Evolutionary conservation across 2,888 invertebrate species (phyloP).

Genomic region (Noctua janthina): DNA sequence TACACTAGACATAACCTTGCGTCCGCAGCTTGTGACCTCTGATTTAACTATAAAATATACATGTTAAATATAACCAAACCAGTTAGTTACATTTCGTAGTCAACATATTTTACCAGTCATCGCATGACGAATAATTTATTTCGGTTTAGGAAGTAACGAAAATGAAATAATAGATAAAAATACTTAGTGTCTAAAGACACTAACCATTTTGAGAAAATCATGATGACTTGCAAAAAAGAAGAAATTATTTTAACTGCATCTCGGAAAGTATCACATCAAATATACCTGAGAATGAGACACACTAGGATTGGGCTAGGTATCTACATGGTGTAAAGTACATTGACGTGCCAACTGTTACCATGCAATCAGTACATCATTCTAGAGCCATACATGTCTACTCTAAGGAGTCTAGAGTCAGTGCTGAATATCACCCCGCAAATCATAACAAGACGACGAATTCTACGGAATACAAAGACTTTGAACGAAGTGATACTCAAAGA

Average conservation of each 20-base stretch:
- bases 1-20: conserved; percentile 23
- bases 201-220: background rate
- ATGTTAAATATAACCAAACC: conserved; percentile 8
- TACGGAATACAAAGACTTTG: background rate
- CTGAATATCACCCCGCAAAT: background rate
- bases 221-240: background rate
- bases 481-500: too few species aligned
- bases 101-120: conserved; percentile 4
- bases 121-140: conserved; percentile 20
- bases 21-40: conserved; percentile 32
- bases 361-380: background rate
- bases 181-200: background rate
- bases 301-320: background rate
- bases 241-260: background rate
- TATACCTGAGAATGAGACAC: background rate
- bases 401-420: background rate
- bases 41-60: conserved; percentile 17
- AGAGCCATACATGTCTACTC: background rate
- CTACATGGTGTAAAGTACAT: background rate
- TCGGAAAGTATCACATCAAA: background rate
- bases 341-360: background rate
- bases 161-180: conserved; percentile 1
- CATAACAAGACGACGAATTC: background rate
- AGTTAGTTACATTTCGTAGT: conserved; percentile 18
- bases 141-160: conserved; percentile 5